These are phyloP conservation scores for Drosophila triauraria DNA, from an alignment of 1,140 invertebrate genomes.

Conservation along the genomic window DNA sequence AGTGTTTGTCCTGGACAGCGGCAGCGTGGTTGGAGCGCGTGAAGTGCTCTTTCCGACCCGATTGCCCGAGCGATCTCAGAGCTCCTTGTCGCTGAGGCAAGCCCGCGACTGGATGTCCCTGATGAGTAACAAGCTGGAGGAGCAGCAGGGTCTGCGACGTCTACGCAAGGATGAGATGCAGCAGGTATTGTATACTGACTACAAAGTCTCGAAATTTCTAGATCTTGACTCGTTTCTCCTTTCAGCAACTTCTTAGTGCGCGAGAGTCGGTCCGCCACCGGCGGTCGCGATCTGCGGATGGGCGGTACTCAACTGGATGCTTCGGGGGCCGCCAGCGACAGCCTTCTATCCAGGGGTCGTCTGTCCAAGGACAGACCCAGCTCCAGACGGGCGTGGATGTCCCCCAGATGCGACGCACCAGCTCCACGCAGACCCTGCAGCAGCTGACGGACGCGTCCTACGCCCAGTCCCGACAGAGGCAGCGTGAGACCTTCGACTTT, in stretches of 20 bases:
- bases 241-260: constrained; percentile 70
- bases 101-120: constrained; percentile 77
- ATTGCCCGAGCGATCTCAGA: constrained; percentile 77
- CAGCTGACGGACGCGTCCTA: constrained; percentile 70
- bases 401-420: constrained; percentile 44
- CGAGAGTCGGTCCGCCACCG: constrained; percentile 68
- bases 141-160: constrained; percentile 74
- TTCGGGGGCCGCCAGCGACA: constrained; percentile 63
- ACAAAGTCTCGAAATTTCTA: no score
- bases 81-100: constrained; percentile 72
- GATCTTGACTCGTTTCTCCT: not conserved
- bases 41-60: constrained; percentile 66
- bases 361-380: constrained; percentile 9
- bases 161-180: constrained; percentile 78
- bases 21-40: constrained; percentile 64
- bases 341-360: constrained; percentile 12
- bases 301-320: constrained; percentile 73
- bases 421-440: constrained; percentile 57
- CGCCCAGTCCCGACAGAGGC: constrained; percentile 71
- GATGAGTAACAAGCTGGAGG: constrained; percentile 79
- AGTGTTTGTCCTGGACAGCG: constrained; percentile 73
- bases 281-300: constrained; percentile 77
- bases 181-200: constrained; percentile 44
- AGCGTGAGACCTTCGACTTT: constrained; percentile 67
- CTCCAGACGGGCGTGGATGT: not conserved